Evolutionary conservation across 2,888 invertebrate genomes (phyloP), one percentile per base, ranked within the genome.

Genomic region (Euplagia quadripunctaria): DNA sequence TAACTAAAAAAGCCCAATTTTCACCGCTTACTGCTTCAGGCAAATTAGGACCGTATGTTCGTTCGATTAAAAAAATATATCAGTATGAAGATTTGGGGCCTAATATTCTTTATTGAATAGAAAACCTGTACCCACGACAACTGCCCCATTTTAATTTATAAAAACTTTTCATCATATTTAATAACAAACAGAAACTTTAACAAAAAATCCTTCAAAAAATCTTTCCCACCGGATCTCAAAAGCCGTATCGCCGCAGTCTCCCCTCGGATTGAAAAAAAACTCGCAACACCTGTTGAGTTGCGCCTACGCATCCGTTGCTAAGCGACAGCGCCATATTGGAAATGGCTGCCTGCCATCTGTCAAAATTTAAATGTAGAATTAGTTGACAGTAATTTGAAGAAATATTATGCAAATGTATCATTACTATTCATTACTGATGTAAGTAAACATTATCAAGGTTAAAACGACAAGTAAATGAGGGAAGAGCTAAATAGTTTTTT

Each of bases 321-420:
- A 82, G 90, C 86, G 83, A 89, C 88, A 51, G 58, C 92, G 89
- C 91, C 93, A 92, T 93, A 89, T 93, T 92, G 88, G 75, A 80
- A 86, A 92, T 93, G 91, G 92, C 90, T 79, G 86, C 78, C 79
- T 74, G 81, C 94, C 95, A 95, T 94, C 94, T 95, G 95, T 94
- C 94, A 93, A 94, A 94, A 93, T 91, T 90, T 87, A 91, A 89
- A 91, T 91, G 90, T 86, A 80, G 86, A 82, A 88, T 88, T 88
- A 88, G 89, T 87, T 86, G 87, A 79, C 70, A 41, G n/a, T n/a
- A 16, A 31, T 17, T 43, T 49, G 17, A 43, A 43, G 49, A 46
- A 65, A 8, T 55, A 52, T 55, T 70, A 20, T 31, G 61, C 61
- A 61, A 31, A 31, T 14, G 31, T 31, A 12, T 12, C 20, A 14